Evolutionary conservation across 2,113 vertebrate species (phyloP), one percentile per base, ranked within the genome.

Genomic region (Eudyptes chrysolophus): DNA sequence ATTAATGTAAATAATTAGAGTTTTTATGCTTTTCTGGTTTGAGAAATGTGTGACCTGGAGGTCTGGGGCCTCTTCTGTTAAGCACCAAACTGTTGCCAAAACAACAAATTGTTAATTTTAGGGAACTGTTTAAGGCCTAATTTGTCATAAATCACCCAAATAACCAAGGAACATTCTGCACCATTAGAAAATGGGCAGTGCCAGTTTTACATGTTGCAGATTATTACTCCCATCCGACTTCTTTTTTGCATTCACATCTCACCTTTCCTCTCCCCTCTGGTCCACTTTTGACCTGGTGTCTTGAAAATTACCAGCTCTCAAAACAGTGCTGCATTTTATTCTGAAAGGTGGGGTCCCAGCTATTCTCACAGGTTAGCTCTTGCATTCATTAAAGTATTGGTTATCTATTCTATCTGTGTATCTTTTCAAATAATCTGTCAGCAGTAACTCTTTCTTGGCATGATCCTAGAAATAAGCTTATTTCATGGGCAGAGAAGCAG

Each of bases 41-140:
- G 84, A 78, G 96, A 97, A 88, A 85, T 66, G 14, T 29, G 9
- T 84, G 87, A 80, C 90, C 78, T 93, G 75, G 25, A 27, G 87
- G 84, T 62, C 62, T 93, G 84, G 32, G 82, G 48, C n/a, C 58
- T 88, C 55, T 78, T 75, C 49, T 81, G 19, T 65, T 79, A 40
- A 79, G 70, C 71, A 69, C 30, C n/a, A 58, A 93, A 62, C 21
- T 80, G 46, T 70, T 94, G 42, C 58, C 87, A 76, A 76, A 84
- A 30, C 38, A 90, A 36, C 44, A 77, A 49, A n/a, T 40, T 42
- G 30, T 68, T 87, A 30, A 34, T 95, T 83, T 38, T 51, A 54
- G 36, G 57, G 26, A 72, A 29, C n/a, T 9, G 2, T 72, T 61
- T 38, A 52, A 70, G 22, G 13, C 38, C 24, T 92, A 6, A 93